These are phyloP conservation scores for Podocnemis expansa DNA, from an alignment of 2,113 vertebrate species.

Conservation along the genomic window DNA sequence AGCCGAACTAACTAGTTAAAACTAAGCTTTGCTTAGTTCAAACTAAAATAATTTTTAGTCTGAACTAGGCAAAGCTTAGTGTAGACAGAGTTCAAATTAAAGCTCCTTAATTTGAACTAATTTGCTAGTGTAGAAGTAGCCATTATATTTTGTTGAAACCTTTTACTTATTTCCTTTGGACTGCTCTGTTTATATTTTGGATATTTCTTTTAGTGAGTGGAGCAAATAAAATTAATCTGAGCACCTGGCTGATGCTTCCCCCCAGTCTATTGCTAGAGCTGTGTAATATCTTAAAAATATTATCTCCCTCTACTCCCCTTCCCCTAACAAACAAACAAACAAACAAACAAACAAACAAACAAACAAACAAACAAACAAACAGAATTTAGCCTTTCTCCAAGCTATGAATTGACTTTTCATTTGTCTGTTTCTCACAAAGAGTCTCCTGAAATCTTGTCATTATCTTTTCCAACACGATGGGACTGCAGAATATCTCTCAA, in stretches of 20 bases:
- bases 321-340: no score
- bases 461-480: background rate
- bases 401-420: background rate
- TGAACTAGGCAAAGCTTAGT: no score
- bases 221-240: background rate
- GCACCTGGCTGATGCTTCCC: background rate
- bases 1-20: no score
- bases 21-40: no score
- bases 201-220: background rate
- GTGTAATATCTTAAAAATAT: background rate
- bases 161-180: background rate
- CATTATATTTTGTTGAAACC: background rate
- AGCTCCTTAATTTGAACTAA: no score
- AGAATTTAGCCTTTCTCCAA: background rate
- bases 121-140: no score
- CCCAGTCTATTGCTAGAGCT: background rate
- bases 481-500: background rate
- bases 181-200: background rate
- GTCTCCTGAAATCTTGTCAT: background rate
- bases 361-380: no score
- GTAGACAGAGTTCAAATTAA: no score
- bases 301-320: fast-evolving
- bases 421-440: background rate
- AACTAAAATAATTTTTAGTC: no score
- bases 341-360: no score